Base-by-base conservation (phyloP, 2,888 invertebrate genomes). In the Tinea pellionella region DNA sequence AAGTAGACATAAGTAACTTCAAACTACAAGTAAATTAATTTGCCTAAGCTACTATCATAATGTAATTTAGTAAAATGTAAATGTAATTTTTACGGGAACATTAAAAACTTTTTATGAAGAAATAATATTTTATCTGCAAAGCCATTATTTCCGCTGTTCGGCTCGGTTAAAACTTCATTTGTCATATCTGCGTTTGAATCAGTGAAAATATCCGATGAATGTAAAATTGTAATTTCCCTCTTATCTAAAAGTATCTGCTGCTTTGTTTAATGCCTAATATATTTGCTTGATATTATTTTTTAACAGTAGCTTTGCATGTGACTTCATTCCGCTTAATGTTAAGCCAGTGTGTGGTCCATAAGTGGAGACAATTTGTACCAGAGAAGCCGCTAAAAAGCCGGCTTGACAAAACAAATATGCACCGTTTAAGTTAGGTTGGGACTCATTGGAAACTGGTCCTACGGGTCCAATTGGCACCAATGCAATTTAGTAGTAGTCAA, bases 161-260 rank as follows among this genome's bases (percentile, higher is more conserved):
- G 47, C 47, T 37, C 47, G 47, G 47, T 47, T 47, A 47, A 47
- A 47, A 47, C 47, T 47, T 47, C 47, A 47, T 47, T 47, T 47
- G 47, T 47, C 47, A 47, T 47, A 47, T 47, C 47, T 6, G 47
- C 15, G 2, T 47, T 9, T 47, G 47, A 47, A 47, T 47, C 47
- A 15, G 47, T 15, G 47, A 47, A 47, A 47, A 47, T 47, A 47
- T 47, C 47, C 47, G 47, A 15, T 47, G 47, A 47, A 47, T 15
- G n/a, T 47, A 47, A 47, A 47, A 47, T 15, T 15, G 8, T 47
- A 47, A 47, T 47, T 15, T 47, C n/a, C n/a, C 42, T 42, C 47
- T 13, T 47, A 47, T 47, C 47, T 47, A 47, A 15, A 47, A 47
- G 12, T 16, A 47, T 47, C 16, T 47, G 47, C 15, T 47, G 4